Percentiles rank a stretch among this genome's conserved stretches.
Conservation (phyloP, 2,888 invertebrate species). For the Phorcus lineatus region DNA sequence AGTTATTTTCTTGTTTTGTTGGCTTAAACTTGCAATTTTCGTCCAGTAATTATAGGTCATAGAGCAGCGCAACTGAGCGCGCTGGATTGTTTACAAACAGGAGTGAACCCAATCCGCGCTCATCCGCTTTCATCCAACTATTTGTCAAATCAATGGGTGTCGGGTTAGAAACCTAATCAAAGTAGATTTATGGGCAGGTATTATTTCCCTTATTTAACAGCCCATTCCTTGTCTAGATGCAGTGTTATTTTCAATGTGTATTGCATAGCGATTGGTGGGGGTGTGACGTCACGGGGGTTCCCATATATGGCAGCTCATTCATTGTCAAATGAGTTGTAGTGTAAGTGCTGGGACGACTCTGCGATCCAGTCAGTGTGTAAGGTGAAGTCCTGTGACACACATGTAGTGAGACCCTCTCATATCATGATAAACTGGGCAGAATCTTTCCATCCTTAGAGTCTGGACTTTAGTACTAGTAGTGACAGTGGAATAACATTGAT, state of each 20-base stretch:
- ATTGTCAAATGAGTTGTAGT: constrained; percentile 21
- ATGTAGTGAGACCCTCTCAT: not conserved
- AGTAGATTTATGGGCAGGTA: not conserved
- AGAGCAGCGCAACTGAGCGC: constrained; percentile 13
- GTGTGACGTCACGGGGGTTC: constrained; percentile 21
- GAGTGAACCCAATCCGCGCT: constrained; percentile 31
- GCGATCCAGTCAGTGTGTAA: not conserved
- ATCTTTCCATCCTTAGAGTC: not conserved
- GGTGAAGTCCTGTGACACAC: constrained; percentile 11
- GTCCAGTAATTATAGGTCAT: constrained; percentile 12
- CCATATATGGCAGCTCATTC: constrained; percentile 27
- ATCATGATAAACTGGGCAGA: too few species aligned
- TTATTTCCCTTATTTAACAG: constrained; percentile 29
- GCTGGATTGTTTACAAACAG: constrained; percentile 42
- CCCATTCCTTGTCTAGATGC: not conserved
- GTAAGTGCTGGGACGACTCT: constrained; percentile 10
- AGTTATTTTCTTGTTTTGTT: constrained; percentile 21
- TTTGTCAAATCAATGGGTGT: not conserved
- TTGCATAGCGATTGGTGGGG: constrained; percentile 20
- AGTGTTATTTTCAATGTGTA: constrained; percentile 10
- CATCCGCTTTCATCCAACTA: constrained; percentile 31
- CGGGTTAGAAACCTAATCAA: not conserved
- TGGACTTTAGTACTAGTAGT: not conserved
- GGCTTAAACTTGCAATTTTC: constrained; percentile 20
- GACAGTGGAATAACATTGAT: not conserved